phyloP scores from a whole-genome alignment of 2,797 vertebrate genomes.

The Notolabrus celidotus region DNA sequence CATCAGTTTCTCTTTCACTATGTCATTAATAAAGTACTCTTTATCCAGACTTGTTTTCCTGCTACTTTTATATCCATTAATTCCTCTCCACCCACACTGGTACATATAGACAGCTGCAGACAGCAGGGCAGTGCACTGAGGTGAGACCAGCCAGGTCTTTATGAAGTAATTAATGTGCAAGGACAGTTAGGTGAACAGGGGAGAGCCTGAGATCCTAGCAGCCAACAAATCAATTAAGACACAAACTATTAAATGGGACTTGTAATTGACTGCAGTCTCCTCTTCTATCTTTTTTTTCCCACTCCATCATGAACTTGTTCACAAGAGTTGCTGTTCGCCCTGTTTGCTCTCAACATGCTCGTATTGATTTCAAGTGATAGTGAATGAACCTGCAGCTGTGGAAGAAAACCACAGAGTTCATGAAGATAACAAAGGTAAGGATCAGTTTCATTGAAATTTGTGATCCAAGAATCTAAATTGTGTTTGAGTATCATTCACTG shows the following conservation, averaged over 20 bases:
- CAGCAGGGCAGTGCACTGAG: slow-evolving; percentile 46
- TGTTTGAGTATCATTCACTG: too few relatives aligned
- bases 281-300: slow-evolving; percentile 36
- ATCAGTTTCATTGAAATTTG: too few relatives aligned
- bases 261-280: slow-evolving; percentile 78
- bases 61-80: background rate
- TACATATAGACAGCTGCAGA: slow-evolving; percentile 40
- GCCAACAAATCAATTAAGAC: slow-evolving; percentile 81
- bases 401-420: too few relatives aligned
- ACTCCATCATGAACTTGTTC: background rate
- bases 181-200: slow-evolving; percentile 77
- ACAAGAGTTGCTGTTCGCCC: slow-evolving; percentile 12
- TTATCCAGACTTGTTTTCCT: slow-evolving; percentile 48
- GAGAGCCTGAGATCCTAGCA: slow-evolving; percentile 63
- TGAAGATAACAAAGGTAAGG: slow-evolving; percentile 67
- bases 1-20: slow-evolving; percentile 8
- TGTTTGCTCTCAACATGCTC: slow-evolving; percentile 45
- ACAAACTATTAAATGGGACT: slow-evolving; percentile 77
- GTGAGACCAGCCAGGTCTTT: slow-evolving; percentile 66
- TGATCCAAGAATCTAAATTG: too few relatives aligned
- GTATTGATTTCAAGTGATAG: slow-evolving; percentile 63
- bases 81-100: slow-evolving; percentile 2
- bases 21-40: slow-evolving; percentile 58
- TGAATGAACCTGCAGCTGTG: slow-evolving; percentile 41
- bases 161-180: slow-evolving; percentile 80